Evolutionary conservation across 2,888 invertebrate genomes (phyloP).

Genomic region (Spialia ferax): DNA sequence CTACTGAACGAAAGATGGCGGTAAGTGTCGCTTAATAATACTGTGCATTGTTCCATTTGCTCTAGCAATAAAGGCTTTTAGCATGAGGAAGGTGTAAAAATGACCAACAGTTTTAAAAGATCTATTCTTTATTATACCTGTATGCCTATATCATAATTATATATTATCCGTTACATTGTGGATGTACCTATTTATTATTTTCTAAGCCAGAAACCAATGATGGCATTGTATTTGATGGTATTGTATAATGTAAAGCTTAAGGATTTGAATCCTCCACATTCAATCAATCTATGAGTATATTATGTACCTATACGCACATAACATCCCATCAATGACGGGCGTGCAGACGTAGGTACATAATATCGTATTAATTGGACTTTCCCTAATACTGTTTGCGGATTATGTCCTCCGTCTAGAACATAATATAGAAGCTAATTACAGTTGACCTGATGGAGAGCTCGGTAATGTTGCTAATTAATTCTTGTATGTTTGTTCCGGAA

Average conservation of each 20-base stretch:
- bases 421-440: slow-evolving; percentile 53
- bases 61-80: too few species aligned
- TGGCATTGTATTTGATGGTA: too few species aligned
- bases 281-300: background rate
- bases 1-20: too few species aligned
- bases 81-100: too few species aligned
- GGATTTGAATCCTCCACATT: background rate
- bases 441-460: slow-evolving; percentile 55
- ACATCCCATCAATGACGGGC: slow-evolving; percentile 49
- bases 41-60: too few species aligned
- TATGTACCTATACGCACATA: slow-evolving; percentile 43
- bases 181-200: too few species aligned
- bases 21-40: too few species aligned
- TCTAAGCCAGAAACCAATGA: too few species aligned
- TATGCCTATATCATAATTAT: too few species aligned
- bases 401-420: slow-evolving; percentile 49
- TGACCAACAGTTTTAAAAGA: too few species aligned
- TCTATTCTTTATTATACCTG: too few species aligned
- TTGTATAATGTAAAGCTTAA: background rate
- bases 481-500: slow-evolving; percentile 23
- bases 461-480: slow-evolving; percentile 64
- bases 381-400: slow-evolving; percentile 61
- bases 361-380: slow-evolving; percentile 53
- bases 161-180: too few species aligned
- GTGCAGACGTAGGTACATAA: slow-evolving; percentile 21